A percentile compares a stretch with the other conserved stretches of the same genome.
phyloP scores from a whole-genome alignment of 2,797 vertebrate genomes.

The Rousettus madagascariensis region DNA sequence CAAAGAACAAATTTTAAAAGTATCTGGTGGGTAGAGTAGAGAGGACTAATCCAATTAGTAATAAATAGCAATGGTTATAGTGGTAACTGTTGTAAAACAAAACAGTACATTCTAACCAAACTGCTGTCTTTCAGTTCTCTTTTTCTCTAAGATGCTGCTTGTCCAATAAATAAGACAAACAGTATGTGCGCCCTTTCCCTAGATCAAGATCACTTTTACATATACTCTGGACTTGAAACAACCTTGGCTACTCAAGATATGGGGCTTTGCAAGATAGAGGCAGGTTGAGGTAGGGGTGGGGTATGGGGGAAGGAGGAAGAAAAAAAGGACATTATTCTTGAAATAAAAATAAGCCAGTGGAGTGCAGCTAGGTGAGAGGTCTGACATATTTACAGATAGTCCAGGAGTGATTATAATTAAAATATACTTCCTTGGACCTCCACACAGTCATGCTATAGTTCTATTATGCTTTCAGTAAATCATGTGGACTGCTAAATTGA shows the following conservation, averaged over 20 bases:
- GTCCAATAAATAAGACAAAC: neutral
- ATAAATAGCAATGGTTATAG: neutral
- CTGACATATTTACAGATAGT: neutral
- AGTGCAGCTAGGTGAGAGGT: neutral
- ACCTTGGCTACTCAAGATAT: neutral
- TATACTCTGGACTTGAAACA: neutral
- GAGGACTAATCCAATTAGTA: neutral
- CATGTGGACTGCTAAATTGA: neutral
- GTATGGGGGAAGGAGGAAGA: neutral
- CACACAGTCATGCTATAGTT: neutral
- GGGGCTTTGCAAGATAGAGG: neutral
- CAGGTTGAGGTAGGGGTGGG: too few species aligned
- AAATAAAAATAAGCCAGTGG: neutral
- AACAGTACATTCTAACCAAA: neutral
- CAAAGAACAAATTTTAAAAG: neutral
- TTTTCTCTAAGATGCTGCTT: neutral
- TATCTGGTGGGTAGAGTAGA: neutral
- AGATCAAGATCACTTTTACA: neutral
- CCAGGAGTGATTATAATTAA: neutral
- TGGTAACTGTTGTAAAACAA: neutral
- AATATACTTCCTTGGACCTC: neutral
- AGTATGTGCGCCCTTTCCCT: neutral
- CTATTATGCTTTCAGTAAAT: neutral
- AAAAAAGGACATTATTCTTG: neutral
- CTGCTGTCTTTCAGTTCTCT: neutral